These are phyloP conservation scores for Colossoma macropomum DNA, from an alignment of 2,113 vertebrate genomes.

Conservation along the genomic window DNA sequence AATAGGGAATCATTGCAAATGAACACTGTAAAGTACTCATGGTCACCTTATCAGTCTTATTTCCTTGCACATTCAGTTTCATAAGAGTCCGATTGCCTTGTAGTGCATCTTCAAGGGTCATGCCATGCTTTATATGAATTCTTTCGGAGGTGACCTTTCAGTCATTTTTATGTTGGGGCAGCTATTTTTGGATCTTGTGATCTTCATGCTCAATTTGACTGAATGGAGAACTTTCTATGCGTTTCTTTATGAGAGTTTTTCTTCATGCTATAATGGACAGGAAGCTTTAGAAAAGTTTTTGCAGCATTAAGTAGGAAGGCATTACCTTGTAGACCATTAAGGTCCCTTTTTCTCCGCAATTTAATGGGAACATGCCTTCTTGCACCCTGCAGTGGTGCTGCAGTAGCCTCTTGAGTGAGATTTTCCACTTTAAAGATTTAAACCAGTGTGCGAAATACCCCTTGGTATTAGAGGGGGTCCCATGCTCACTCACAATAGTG, in stretches of 20 bases:
- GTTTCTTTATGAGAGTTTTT: too few species aligned
- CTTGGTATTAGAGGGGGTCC: too few species aligned
- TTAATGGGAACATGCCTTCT: too few species aligned
- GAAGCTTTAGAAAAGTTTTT: background rate
- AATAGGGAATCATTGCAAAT: background rate
- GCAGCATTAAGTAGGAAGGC: background rate
- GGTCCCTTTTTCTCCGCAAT: too few species aligned
- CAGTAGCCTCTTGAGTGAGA: too few species aligned
- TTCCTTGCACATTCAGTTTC: background rate
- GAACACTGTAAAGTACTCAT: slow-evolving; percentile 7
- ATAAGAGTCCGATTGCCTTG: background rate
- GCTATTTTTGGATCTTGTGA: background rate
- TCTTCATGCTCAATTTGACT: background rate
- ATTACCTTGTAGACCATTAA: background rate
- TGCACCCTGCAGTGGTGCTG: too few species aligned
- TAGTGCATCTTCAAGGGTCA: too few species aligned
- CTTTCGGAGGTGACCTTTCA: background rate
- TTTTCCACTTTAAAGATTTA: too few species aligned
- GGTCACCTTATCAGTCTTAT: background rate
- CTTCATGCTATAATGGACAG: background rate
- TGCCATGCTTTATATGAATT: background rate
- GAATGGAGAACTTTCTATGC: background rate
- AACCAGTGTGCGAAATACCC: too few species aligned
- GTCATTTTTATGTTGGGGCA: background rate
- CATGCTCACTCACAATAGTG: too few species aligned